Conservation (phyloP, 2,113 vertebrate species). For the Oenanthe melanoleuca region DNA sequence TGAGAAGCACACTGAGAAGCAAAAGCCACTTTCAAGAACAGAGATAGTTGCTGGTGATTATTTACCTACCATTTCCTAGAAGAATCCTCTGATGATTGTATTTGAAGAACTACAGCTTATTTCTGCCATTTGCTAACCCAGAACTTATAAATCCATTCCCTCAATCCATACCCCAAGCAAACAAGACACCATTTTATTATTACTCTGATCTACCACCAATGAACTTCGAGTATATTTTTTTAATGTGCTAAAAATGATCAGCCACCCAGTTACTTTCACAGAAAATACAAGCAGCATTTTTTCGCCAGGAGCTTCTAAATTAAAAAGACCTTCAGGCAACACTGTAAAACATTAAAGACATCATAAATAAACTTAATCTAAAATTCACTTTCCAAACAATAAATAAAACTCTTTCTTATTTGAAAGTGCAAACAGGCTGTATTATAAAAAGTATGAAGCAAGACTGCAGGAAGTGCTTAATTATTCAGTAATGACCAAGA, state of each 20-base stretch:
- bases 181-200: neutral
- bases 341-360: slow-evolving; percentile 49
- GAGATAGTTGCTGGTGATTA: neutral
- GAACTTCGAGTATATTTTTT: neutral
- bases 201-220: neutral
- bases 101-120: neutral
- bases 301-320: slow-evolving; percentile 14
- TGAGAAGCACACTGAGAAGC: neutral
- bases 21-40: neutral
- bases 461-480: slow-evolving; percentile 11
- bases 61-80: neutral
- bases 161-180: neutral
- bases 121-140: neutral
- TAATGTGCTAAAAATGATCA: neutral
- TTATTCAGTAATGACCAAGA: slow-evolving; percentile 60
- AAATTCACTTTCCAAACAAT: slow-evolving; percentile 51
- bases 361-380: slow-evolving; percentile 64
- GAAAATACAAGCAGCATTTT: slow-evolving; percentile 44
- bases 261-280: slow-evolving; percentile 26
- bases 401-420: slow-evolving; percentile 58
- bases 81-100: neutral
- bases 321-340: slow-evolving; percentile 24
- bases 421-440: slow-evolving; percentile 57
- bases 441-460: slow-evolving; percentile 51
- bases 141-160: neutral